Conservation (phyloP, 2,888 invertebrate species). For the Clivina fossor region DNA sequence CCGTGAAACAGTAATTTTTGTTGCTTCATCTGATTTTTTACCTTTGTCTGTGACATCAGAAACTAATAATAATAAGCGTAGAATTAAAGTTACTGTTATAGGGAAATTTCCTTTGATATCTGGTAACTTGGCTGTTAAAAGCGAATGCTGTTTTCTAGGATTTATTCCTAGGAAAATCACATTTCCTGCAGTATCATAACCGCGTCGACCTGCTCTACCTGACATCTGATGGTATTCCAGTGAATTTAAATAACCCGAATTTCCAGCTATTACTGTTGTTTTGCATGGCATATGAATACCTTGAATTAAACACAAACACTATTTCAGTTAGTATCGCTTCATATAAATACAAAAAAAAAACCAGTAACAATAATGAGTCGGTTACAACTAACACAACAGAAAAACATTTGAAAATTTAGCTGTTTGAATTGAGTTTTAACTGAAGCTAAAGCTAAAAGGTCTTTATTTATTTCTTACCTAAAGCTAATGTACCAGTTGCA, state of each 20-base stretch:
- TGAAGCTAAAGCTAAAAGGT: neutral
- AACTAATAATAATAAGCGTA: slow-evolving; percentile 21
- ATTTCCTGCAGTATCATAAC: slow-evolving; percentile 38
- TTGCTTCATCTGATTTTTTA: slow-evolving; percentile 27
- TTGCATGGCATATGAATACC: slow-evolving; percentile 44
- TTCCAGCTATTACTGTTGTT: slow-evolving; percentile 40
- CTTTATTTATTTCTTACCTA: slow-evolving; percentile 29
- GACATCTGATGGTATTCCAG: slow-evolving; percentile 42
- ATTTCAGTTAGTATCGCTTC: too few species aligned
- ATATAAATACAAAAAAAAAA: too few species aligned
- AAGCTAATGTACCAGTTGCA: slow-evolving; percentile 40
- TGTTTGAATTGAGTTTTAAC: too few species aligned
- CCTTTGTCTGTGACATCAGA: slow-evolving; percentile 33
- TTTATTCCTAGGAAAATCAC: slow-evolving; percentile 37
- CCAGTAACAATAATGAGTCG: too few species aligned
- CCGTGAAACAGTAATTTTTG: slow-evolving; percentile 21
- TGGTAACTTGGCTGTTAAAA: slow-evolving; percentile 36
- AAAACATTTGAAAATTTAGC: too few species aligned
- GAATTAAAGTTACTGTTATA: slow-evolving; percentile 16
- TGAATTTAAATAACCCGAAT: slow-evolving; percentile 40
- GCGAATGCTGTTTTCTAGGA: slow-evolving; percentile 35
- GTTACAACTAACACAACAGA: too few species aligned
- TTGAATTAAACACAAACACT: too few species aligned
- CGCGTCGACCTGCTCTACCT: slow-evolving; percentile 39
- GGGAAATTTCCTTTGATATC: slow-evolving; percentile 28